Evolutionary conservation across 2,113 vertebrate genomes (phyloP), one percentile per base, ranked within the genome.

Genomic region (Etheostoma spectabile): DNA sequence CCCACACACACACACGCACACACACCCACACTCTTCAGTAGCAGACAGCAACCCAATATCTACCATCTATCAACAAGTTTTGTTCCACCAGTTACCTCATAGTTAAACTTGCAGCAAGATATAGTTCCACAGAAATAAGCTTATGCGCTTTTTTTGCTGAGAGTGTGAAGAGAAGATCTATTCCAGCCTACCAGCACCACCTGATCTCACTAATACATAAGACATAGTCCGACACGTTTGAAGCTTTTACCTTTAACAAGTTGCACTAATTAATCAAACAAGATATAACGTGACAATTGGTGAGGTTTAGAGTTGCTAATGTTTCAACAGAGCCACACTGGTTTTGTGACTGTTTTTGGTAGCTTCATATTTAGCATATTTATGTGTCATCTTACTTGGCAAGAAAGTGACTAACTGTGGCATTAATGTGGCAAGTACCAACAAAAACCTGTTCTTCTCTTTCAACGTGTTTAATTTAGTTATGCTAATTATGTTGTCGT

Each of bases 1-100:
- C 24, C 33, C 12, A 33, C 33, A 33, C 33, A 33, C 33, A 35
- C 33, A 35, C 33, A 35, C 33, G 6, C 35, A 8, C 27, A 27
- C 27, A 27, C 27, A 27, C 27, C 1, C 27, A 27, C 38, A 48
- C 14, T 38, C 35, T 74, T 68, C 74, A 33, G 71, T 62, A 81
- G 86, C 55, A 85, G 62, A 77, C n/a, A 75, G 65, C 35, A 66
- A 65, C 30, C 35, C 57, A 13, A 53, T 84, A 76, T 55, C 46
- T 53, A 30, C 53, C 8, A 80, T 65, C 7, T 24, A 65, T 60
- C 45, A 83, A 74, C 77, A 78, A 22, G 70, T 63, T 68, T 48
- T 62, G 35, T 67, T 79, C 6, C 22, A 33, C 10, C 56, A 56
- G 8, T 68, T 56, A 74, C 52, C 45, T 66, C 72, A 75, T 30